Conservation (phyloP, 2,888 invertebrate genomes). For the Cephus pulcher region DNA sequence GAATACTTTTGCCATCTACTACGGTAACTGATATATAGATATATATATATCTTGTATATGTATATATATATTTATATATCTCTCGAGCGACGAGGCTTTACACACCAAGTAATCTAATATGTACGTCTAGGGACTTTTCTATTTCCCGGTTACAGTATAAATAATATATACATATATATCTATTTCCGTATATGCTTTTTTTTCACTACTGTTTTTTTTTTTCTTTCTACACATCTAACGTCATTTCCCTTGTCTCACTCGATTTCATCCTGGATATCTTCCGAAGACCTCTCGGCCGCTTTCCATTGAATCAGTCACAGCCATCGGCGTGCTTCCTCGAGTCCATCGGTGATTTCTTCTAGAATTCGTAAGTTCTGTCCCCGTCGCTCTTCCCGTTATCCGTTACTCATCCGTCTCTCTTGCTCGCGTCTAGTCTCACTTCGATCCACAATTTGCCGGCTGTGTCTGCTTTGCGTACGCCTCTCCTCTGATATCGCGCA, state of each 20-base stretch:
- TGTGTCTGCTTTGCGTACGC: not conserved
- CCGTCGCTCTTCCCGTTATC: not conserved
- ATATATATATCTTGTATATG: not conserved
- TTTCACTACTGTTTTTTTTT: not conserved
- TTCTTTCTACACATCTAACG: not conserved
- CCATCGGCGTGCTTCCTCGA: not conserved
- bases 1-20: not conserved
- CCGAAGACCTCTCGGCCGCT: not conserved
- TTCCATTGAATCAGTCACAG: not conserved
- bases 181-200: not conserved
- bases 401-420: not conserved
- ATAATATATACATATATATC: not conserved
- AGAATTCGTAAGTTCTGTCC: not conserved
- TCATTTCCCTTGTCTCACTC: not conserved
- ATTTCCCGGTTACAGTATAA: not conserved
- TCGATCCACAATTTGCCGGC: not conserved
- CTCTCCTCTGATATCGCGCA: not conserved
- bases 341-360: not conserved
- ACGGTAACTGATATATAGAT: not conserved
- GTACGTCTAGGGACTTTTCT: not conserved
- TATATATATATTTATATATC: no score
- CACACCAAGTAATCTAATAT: not conserved
- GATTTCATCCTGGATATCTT: not conserved
- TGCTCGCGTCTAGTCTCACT: not conserved
- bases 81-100: not conserved